phyloP scores from a whole-genome alignment of 2,888 invertebrate genomes.

The Erpobdella octoculata region DNA sequence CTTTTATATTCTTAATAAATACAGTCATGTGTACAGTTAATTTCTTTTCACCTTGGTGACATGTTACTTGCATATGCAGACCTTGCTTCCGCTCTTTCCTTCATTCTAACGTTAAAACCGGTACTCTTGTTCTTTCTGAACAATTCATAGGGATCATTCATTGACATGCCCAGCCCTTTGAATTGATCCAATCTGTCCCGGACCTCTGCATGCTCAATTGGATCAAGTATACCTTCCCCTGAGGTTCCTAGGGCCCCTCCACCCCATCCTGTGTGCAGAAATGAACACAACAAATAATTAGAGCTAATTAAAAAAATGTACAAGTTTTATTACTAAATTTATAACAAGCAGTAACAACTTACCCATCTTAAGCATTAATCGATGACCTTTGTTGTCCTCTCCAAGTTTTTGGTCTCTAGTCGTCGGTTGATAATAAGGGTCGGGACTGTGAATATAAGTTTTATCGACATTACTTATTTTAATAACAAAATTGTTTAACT shows the following conservation, averaged over 20 bases:
- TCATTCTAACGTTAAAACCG: constrained; percentile 49
- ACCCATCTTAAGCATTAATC: constrained; percentile 90
- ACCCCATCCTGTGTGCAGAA: constrained; percentile 64
- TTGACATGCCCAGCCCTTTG: constrained; percentile 84
- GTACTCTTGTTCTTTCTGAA: constrained; percentile 67
- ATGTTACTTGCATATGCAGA: background rate
- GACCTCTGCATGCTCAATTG: constrained; percentile 76
- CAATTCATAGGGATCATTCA: constrained; percentile 84
- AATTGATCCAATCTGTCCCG: constrained; percentile 85
- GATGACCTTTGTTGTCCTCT: constrained; percentile 89
- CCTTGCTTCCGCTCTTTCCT: constrained; percentile 32
- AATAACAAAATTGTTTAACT: background rate
- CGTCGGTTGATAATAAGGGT: constrained; percentile 25
- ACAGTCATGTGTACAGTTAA: too few relatives aligned
- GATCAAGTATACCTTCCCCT: constrained; percentile 90
- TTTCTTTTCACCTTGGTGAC: background rate
- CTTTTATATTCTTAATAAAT: too few relatives aligned
- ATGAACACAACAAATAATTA: background rate
- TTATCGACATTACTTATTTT: too few relatives aligned
- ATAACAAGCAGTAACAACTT: constrained; percentile 29
- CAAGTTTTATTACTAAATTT: too few relatives aligned
- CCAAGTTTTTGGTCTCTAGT: constrained; percentile 55
- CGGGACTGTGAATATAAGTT: constrained; percentile 25
- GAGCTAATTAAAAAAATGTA: too few relatives aligned
- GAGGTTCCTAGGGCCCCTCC: constrained; percentile 90